A percentile compares a stretch with the other conserved stretches of the same genome.
These are phyloP conservation scores for Apteryx owenii DNA, from an alignment of 2,113 vertebrate species.

Conservation along the genomic window DNA sequence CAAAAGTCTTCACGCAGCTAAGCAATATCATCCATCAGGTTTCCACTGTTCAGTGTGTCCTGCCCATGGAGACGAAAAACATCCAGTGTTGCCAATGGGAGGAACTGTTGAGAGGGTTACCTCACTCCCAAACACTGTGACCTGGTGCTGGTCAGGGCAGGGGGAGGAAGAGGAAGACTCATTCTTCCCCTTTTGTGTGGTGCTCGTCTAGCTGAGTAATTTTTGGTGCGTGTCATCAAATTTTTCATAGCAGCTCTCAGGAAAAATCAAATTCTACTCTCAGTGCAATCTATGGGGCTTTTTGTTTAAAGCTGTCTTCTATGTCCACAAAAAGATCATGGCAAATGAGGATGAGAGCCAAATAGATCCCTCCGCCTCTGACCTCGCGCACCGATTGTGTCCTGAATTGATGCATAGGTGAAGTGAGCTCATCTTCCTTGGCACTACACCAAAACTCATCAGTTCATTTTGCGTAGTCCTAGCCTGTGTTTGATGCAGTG, in stretches of 20 bases:
- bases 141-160: not conserved
- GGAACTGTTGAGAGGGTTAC: not conserved
- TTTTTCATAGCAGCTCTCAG: not conserved
- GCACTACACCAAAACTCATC: not conserved
- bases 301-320: not conserved
- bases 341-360: not conserved
- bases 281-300: not conserved
- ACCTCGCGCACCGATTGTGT: not conserved
- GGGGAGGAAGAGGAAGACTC: not conserved
- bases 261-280: not conserved
- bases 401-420: not conserved
- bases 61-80: not conserved
- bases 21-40: not conserved
- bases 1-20: not conserved
- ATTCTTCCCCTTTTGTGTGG: not conserved
- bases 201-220: not conserved
- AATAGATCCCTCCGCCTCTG: not conserved
- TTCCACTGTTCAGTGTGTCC: not conserved
- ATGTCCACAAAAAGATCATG: not conserved
- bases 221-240: not conserved
- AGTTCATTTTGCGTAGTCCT: accelerated
- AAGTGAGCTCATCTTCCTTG: not conserved
- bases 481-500: not conserved
- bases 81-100: not conserved
- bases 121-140: not conserved